These are phyloP conservation scores for Andricus curvator DNA, from an alignment of 2,888 invertebrate genomes.

Conservation along the genomic window DNA sequence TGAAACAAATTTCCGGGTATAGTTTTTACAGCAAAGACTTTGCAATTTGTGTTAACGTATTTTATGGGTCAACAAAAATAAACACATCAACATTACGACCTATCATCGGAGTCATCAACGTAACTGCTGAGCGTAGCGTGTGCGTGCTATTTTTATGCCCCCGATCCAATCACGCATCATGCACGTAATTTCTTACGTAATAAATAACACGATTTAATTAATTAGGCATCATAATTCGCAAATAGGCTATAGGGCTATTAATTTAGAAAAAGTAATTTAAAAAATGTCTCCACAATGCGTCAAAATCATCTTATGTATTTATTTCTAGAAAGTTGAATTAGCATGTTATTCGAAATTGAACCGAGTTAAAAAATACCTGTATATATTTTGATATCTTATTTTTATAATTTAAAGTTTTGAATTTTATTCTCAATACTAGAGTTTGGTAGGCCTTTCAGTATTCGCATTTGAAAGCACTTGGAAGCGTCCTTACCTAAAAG, in stretches of 20 bases:
- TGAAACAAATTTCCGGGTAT: too few relatives aligned
- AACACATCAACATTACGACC: not conserved
- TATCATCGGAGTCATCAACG: not conserved
- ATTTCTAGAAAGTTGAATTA: not conserved
- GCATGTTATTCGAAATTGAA: not conserved
- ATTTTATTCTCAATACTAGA: not conserved
- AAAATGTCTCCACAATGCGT: not conserved
- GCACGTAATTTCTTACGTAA: not conserved
- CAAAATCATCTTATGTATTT: not conserved
- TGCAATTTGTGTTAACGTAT: not conserved
- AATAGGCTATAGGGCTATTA: not conserved
- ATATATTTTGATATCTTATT: too few relatives aligned
- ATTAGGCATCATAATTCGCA: not conserved
- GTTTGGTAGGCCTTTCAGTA: constrained; percentile 1
- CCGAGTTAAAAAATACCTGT: too few relatives aligned
- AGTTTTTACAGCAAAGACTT: too few relatives aligned
- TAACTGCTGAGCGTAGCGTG: not conserved
- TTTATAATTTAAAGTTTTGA: not conserved
- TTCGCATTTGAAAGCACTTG: not conserved
- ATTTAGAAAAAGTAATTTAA: not conserved
- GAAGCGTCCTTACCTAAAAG: not conserved
- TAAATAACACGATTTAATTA: not conserved
- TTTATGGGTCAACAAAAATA: not conserved
- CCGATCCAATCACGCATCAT: not conserved
- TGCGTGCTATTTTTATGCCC: not conserved